Percentiles rank a stretch among this genome's conserved stretches.
Evolutionary conservation across 2,113 vertebrate species (phyloP).

Genomic region (Desmodus rotundus): DNA sequence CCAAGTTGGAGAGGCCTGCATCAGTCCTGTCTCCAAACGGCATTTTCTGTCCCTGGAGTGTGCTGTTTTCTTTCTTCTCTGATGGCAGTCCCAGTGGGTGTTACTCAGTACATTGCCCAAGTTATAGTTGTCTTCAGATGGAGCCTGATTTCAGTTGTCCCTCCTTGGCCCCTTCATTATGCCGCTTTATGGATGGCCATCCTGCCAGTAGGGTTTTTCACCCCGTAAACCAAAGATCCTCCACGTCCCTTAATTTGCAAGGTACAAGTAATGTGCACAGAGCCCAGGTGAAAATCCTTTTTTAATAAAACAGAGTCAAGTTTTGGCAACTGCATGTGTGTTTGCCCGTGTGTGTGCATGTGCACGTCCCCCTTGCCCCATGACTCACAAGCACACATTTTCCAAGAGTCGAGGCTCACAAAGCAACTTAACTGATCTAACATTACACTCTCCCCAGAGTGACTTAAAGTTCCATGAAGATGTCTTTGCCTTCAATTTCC

Average conservation of each 20-base stretch:
- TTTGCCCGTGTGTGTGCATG: background rate
- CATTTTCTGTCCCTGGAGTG: constrained; percentile 42
- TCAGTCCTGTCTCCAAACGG: constrained; percentile 23
- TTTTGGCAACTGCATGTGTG: background rate
- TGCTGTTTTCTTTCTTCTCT: constrained; percentile 21
- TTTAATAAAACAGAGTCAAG: constrained; percentile 42
- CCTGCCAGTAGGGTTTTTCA: constrained; percentile 12
- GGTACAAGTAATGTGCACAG: background rate
- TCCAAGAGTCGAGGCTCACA: background rate
- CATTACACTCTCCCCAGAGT: background rate
- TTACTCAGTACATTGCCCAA: background rate
- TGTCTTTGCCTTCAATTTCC: constrained; percentile 65
- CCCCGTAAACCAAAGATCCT: constrained; percentile 33
- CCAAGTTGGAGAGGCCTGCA: background rate
- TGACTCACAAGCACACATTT: constrained; percentile 38
- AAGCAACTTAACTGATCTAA: background rate
- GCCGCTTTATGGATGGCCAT: background rate
- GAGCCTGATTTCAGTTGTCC: constrained; percentile 27
- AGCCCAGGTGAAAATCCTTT: constrained; percentile 35
- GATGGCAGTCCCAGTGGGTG: background rate
- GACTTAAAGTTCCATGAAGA: constrained; percentile 23
- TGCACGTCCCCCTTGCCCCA: rapidly evolving
- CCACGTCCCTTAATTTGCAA: constrained; percentile 38
- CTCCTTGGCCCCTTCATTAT: background rate
- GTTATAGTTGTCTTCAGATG: constrained; percentile 28